A percentile compares a stretch with the other conserved stretches of the same genome.
Evolutionary conservation across 2,888 invertebrate species (phyloP).

Genomic region (Epistrophe eligans): DNA sequence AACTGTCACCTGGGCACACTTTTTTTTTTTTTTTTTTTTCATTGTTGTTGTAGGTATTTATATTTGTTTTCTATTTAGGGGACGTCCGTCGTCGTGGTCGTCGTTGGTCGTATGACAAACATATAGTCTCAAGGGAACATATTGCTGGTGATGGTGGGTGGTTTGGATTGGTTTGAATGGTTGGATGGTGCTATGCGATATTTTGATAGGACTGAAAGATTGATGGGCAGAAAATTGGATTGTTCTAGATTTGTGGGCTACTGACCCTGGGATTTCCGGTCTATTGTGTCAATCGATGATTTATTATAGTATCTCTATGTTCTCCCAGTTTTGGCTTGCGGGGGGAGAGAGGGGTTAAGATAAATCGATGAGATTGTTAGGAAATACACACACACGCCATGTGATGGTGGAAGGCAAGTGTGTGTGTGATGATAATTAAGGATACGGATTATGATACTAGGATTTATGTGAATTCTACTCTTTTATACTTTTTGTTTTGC

Average conservation of each 20-base stretch:
- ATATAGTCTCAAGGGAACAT: slow-evolving; percentile 14
- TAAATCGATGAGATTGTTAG: slow-evolving; percentile 50
- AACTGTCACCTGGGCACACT: slow-evolving; percentile 63
- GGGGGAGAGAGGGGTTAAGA: not conserved
- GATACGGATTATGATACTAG: slow-evolving; percentile 27
- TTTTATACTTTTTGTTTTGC: not conserved
- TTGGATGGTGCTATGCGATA: slow-evolving; percentile 26
- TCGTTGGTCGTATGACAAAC: not conserved
- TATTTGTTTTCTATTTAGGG: slow-evolving; percentile 10
- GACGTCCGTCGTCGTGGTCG: no score
- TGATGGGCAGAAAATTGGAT: slow-evolving; percentile 73
- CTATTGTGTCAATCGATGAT: slow-evolving; percentile 63
- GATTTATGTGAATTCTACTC: slow-evolving; percentile 32
- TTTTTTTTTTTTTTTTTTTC: not conserved
- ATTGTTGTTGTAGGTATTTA: slow-evolving; percentile 9
- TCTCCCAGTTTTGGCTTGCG: no score
- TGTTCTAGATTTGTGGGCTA: slow-evolving; percentile 64
- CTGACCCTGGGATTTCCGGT: slow-evolving; percentile 59
- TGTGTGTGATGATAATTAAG: slow-evolving; percentile 34
- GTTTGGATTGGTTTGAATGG: not conserved
- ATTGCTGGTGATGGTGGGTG: not conserved
- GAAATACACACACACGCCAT: not conserved
- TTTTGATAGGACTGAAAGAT: slow-evolving; percentile 56
- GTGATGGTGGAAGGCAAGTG: not conserved
- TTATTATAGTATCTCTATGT: slow-evolving; percentile 37